Conservation (phyloP, 2,797 vertebrate species). For the Meda fulgida region DNA sequence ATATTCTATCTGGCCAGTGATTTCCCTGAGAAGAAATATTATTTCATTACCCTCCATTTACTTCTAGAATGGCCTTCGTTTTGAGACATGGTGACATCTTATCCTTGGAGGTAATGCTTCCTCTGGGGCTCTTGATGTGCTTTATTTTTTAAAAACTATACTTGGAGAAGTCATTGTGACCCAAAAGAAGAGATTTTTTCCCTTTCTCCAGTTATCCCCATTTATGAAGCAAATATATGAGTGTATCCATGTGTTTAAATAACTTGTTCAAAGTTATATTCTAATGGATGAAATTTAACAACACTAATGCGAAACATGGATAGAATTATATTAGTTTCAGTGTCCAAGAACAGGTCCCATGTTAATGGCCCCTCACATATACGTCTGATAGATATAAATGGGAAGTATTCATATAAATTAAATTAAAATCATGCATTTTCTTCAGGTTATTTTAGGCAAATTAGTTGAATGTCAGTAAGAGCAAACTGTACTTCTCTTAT, state of each 20-base stretch:
- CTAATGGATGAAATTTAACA: not conserved
- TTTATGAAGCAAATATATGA: not conserved
- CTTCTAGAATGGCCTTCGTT: slow-evolving; percentile 37
- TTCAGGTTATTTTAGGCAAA: slow-evolving; percentile 25
- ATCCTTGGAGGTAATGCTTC: slow-evolving; percentile 38
- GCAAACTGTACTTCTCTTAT: slow-evolving; percentile 41
- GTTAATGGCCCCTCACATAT: slow-evolving; percentile 3
- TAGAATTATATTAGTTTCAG: not conserved
- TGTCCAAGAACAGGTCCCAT: not conserved
- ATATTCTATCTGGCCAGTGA: slow-evolving; percentile 19
- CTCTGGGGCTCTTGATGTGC: slow-evolving; percentile 29
- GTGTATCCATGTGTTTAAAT: not conserved
- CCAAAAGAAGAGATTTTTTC: slow-evolving; percentile 7
- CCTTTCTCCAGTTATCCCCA: not conserved
- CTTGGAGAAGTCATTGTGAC: slow-evolving; percentile 36
- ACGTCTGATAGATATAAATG: not conserved
- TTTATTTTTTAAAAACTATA: slow-evolving; percentile 31
- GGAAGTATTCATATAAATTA: not conserved
- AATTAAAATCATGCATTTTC: not conserved
- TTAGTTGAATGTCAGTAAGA: slow-evolving; percentile 31
- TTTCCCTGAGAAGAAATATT: slow-evolving; percentile 37
- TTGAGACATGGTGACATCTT: slow-evolving; percentile 41
- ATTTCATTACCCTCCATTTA: slow-evolving; percentile 50
- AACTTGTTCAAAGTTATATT: not conserved
- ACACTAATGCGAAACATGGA: not conserved